A percentile compares a stretch with the other conserved stretches of the same genome.
phyloP scores from a whole-genome alignment of 2,113 vertebrate genomes.

The Toxostoma redivivum region DNA sequence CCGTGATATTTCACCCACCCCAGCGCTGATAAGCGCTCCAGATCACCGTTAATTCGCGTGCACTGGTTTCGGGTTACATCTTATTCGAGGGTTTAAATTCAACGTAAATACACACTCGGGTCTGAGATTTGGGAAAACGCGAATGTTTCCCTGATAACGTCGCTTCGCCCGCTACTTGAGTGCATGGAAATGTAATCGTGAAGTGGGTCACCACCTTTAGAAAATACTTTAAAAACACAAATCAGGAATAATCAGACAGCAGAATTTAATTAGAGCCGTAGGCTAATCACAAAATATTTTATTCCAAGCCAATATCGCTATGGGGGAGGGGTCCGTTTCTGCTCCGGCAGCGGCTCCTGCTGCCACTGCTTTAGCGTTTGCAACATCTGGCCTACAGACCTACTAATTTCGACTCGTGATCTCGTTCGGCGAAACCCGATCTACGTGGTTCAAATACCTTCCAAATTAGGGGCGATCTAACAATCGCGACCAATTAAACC shows the following conservation, averaged over 20 bases:
- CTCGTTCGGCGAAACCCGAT: conserved; percentile 66
- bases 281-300: conserved; percentile 62
- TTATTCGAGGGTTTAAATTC: not conserved
- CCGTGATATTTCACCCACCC: not conserved
- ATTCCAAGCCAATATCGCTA: conserved; percentile 26
- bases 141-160: not conserved
- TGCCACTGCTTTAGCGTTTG: conserved; percentile 50
- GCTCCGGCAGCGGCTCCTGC: conserved; percentile 28
- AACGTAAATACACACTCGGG: not conserved
- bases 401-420: conserved; percentile 68
- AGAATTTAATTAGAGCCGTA: conserved; percentile 43
- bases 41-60: not conserved
- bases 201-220: conserved; percentile 19
- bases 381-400: conserved; percentile 82
- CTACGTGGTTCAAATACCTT: conserved; percentile 75
- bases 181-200: not conserved
- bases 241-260: conserved; percentile 45
- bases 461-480: conserved; percentile 65
- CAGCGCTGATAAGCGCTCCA: not conserved
- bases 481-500: conserved; percentile 68
- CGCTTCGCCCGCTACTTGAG: conserved; percentile 5
- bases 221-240: conserved; percentile 22
- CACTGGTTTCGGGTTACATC: not conserved
- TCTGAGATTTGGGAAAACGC: not conserved
- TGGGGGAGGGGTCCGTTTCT: conserved; percentile 24